Evolutionary conservation across 2,113 vertebrate genomes (phyloP).

Genomic region (Thomomys bottae): DNA sequence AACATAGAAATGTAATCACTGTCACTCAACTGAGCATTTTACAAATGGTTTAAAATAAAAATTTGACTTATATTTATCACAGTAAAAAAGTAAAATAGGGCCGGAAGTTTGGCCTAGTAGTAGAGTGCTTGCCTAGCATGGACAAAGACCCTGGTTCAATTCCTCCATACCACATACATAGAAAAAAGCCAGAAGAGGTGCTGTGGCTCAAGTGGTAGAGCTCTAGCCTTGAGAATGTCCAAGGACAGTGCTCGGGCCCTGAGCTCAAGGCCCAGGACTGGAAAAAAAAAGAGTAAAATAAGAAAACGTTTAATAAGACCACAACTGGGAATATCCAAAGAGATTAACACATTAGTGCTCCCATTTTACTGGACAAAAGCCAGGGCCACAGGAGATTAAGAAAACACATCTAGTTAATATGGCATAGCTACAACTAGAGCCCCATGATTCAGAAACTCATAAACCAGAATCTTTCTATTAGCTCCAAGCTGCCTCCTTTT

Average conservation of each 20-base stretch:
- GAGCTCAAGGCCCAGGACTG: too few relatives aligned
- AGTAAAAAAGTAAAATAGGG: slow-evolving; percentile 11
- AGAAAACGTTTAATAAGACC: neutral
- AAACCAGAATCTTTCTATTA: neutral
- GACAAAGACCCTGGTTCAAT: too few relatives aligned
- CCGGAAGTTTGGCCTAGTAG: too few relatives aligned
- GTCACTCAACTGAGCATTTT: neutral
- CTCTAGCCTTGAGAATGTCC: too few relatives aligned
- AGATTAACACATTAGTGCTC: neutral
- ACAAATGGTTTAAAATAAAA: neutral
- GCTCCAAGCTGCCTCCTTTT: neutral
- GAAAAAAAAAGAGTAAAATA: slow-evolving; percentile 6
- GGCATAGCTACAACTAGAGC: neutral
- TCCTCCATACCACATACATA: too few relatives aligned
- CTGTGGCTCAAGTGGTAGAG: too few relatives aligned
- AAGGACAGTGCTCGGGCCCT: too few relatives aligned
- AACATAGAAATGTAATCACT: neutral
- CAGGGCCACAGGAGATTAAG: neutral
- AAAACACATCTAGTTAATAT: neutral
- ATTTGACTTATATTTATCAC: neutral
- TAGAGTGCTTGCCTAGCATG: too few relatives aligned
- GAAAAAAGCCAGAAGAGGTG: too few relatives aligned
- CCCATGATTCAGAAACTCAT: neutral
- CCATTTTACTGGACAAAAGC: neutral
- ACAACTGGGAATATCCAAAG: neutral